Conservation (phyloP, 1,140 invertebrate species). For the Gerris buenoi region DNA sequence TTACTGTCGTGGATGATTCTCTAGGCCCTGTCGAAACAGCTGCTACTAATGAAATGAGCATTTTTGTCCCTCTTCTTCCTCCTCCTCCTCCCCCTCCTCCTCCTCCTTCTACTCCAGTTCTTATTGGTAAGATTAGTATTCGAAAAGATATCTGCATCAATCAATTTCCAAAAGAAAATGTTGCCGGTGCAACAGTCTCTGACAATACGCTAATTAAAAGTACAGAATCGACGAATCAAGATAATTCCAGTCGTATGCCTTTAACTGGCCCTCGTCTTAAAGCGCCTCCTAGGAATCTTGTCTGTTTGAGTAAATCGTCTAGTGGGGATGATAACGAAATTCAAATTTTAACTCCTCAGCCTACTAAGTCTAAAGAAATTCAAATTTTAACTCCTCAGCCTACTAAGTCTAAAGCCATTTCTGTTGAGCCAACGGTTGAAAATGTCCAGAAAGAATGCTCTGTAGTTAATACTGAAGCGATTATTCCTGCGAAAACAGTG, state of each 20-base stretch:
- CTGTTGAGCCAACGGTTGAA: neutral
- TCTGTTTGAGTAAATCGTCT: neutral
- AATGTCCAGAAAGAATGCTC: neutral
- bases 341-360: neutral
- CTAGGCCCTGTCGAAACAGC: neutral
- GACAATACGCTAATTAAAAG: no score
- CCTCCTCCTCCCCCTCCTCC: no score
- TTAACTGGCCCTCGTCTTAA: neutral
- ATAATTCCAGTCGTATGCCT: neutral
- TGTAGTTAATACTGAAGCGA: neutral
- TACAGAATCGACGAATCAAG: no score
- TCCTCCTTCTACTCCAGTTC: neutral
- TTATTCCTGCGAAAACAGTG: neutral
- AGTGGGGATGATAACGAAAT: neutral
- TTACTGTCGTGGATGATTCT: neutral
- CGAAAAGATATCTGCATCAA: neutral
- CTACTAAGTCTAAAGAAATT: neutral
- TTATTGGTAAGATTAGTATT: neutral
- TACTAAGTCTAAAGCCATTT: neutral
- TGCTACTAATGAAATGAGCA: neutral
- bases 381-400: neutral
- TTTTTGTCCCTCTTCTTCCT: no score
- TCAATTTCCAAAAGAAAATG: neutral
- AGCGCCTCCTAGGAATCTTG: neutral
- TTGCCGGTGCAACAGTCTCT: neutral